Evolutionary conservation across 2,888 invertebrate genomes (phyloP), one percentile per base, ranked within the genome.

Genomic region (Campoletis raptor): DNA sequence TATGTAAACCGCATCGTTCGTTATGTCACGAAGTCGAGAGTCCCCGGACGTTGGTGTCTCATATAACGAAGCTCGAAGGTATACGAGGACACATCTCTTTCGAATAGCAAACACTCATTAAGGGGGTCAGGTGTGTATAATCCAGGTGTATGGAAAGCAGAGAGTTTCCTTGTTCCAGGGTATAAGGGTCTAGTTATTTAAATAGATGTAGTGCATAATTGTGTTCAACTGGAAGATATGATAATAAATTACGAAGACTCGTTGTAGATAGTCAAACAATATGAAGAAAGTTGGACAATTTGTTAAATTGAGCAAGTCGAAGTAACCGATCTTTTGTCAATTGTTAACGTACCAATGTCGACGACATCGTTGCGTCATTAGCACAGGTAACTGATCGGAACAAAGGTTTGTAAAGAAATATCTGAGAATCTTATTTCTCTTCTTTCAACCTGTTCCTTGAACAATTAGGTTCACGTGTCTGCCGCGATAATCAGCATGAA

Each of bases 31-130:
- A 78, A 78, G 78, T 74, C 74, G 73, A 81, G 81, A 66, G 64
- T 52, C 64, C 37, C 21, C 70, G 45, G 79, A 81, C 76, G 54
- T 69, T 70, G 61, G 81, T 21, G 79, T 69, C 37, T 79, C 64
- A 45, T 84, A 82, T 84, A 87, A 87, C 84, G 84, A 87, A 84
- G 74, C 67, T 64, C 24, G 77, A 74, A 24, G 64, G 54, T 67
- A 86, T 61, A 61, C 61, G 76, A 74, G 15, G 21, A 37, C n/a
- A 54, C 52, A 64, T 45, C 79, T 84, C 84, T 84, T 87, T 84
- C 79, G 77, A 82, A 72, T 69, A 76, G 84, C 86, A 87, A 84
- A 87, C 86, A 87, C 81, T 87, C 86, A 76, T 87, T 87, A 84
- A 76, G 48, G 61, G 24, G 66, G 48, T 74, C 74, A 42, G 61